These are phyloP conservation scores for Rhea americana DNA, from an alignment of 2,113 vertebrate species.

Conservation along the genomic window DNA sequence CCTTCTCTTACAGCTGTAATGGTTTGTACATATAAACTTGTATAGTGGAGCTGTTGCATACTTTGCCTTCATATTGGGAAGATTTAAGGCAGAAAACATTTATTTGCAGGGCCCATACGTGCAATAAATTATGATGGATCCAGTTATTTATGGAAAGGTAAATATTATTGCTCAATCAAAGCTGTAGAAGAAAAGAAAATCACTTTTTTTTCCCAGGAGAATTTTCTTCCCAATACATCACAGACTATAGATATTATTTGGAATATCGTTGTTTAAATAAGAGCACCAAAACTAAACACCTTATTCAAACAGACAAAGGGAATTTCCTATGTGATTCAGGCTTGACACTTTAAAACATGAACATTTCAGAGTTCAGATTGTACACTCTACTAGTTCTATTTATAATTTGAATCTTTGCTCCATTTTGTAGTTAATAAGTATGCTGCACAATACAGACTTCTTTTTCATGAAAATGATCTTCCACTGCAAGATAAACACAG, in stretches of 20 bases:
- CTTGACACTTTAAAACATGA: background rate
- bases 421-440: background rate
- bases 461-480: background rate
- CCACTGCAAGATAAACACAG: background rate
- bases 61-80: background rate
- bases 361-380: background rate
- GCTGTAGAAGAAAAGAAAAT: background rate
- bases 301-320: background rate
- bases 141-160: background rate
- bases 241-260: background rate
- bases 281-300: background rate
- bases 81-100: background rate
- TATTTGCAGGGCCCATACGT: background rate
- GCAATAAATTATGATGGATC: background rate
- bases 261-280: background rate
- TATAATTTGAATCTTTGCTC: background rate
- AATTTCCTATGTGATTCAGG: background rate
- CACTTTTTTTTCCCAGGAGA: background rate
- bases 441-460: background rate
- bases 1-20: background rate
- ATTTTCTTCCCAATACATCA: background rate
- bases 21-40: background rate
- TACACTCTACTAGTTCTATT: background rate
- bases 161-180: constrained; percentile 3
- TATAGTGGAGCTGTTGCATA: background rate